Evolutionary conservation across 2,113 vertebrate species (phyloP).

Genomic region (Xiphophorus maculatus): DNA sequence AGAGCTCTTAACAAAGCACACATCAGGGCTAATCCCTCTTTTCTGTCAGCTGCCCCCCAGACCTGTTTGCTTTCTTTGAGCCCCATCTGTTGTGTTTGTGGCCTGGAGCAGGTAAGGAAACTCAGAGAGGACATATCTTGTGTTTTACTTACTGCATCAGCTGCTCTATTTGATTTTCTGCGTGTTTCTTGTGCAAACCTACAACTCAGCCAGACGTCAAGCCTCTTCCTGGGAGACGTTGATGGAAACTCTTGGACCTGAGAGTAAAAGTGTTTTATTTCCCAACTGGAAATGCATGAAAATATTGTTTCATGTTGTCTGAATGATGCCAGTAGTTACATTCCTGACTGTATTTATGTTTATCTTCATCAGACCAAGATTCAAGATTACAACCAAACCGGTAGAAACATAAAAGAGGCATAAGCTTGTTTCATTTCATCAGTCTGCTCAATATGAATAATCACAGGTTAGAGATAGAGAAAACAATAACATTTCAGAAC

Average conservation of each 20-base stretch:
- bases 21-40: constrained; percentile 68
- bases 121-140: not conserved
- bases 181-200: not conserved
- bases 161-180: constrained; percentile 1
- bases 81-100: constrained; percentile 50
- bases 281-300: constrained; percentile 1
- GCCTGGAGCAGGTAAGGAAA: constrained; percentile 28
- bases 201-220: constrained; percentile 6
- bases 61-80: constrained; percentile 64
- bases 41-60: constrained; percentile 45
- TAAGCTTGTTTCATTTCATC: too few relatives aligned
- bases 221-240: not conserved
- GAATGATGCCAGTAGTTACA: constrained; percentile 9
- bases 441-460: too few relatives aligned
- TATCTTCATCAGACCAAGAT: not conserved
- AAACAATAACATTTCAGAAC: too few relatives aligned
- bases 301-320: constrained; percentile 7
- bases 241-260: constrained; percentile 16
- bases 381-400: not conserved
- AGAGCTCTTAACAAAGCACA: constrained; percentile 67
- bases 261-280: constrained; percentile 28
- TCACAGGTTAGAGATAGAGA: too few relatives aligned
- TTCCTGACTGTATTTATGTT: not conserved
- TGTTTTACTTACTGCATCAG: not conserved
- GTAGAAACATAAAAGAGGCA: too few relatives aligned